Conservation (phyloP, 2,888 invertebrate genomes). For the Glyphotaelius pellucidus region DNA sequence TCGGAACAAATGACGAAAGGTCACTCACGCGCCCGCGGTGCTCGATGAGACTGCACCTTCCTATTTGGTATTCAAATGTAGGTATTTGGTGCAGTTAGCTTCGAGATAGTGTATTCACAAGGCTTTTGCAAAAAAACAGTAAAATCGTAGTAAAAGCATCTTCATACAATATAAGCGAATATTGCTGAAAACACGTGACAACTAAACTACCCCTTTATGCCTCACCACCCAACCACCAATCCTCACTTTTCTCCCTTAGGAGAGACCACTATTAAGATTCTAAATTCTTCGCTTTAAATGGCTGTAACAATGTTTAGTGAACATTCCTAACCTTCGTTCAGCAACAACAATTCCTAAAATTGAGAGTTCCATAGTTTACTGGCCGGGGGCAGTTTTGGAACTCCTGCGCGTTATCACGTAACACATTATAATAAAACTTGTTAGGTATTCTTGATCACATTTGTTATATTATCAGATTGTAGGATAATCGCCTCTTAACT, state of each 20-base stretch:
- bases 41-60: slow-evolving; percentile 11
- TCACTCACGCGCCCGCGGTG: slow-evolving; percentile 16
- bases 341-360: not conserved
- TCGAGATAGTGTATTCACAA: not conserved
- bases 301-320: too few relatives aligned
- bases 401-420: not conserved
- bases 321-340: not conserved
- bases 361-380: not conserved
- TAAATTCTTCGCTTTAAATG: too few relatives aligned
- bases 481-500: not conserved
- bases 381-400: not conserved
- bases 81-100: not conserved
- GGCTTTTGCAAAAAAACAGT: not conserved
- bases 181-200: too few relatives aligned
- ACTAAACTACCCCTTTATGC: too few relatives aligned
- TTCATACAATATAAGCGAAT: not conserved
- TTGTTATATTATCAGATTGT: not conserved
- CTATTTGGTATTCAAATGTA: not conserved
- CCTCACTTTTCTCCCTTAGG: too few relatives aligned
- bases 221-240: too few relatives aligned
- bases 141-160: not conserved
- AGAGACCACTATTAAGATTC: too few relatives aligned
- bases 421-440: not conserved
- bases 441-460: not conserved
- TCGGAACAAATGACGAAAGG: slow-evolving; percentile 37